Evolutionary conservation across 2,113 vertebrate species (phyloP), one percentile per base, ranked within the genome.

Genomic region (Dascyllus trimaculatus): DNA sequence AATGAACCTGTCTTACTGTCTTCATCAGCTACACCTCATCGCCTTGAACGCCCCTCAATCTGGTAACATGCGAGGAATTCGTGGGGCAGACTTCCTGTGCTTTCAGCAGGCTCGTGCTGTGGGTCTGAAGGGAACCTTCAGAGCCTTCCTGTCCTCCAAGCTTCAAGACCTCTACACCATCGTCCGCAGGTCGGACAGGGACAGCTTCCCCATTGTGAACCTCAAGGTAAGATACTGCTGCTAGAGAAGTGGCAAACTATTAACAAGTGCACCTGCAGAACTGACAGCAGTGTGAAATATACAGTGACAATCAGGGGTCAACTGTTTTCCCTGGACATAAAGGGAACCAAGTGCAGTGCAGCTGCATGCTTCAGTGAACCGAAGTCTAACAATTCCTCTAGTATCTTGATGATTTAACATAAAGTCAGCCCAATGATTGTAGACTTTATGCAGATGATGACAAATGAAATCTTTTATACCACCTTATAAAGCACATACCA

Each of bases 81-180:
- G 98, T 0, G 98, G 98, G 0, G 97, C 96, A 0, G 98, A 99
- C 75, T 98, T 98, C 95, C 95, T 97, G 93, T 99, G 98, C 89
- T 99, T 99, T 93, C 97, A 99, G 92, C 98, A 99, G 90, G 98
- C 98, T 1, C 95, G 97, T 0, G 96, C 96, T 0, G 91, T 95
- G 0, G 97, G 98, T 6, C 92, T 99, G 76, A 89, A 94, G 0
- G 98, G 98, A 40, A 99, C 98, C 10, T 99, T 97, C 95, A 95
- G 97, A 0, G 98, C 97, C n/a, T 99, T 99, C 95, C 93, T 99
- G 63, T 99, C 98, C 67, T 99, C 98, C 0, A 95, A 96, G 71
- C 94, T 99, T 4, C 98, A 99, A 85, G 98, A 99, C 82, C 96
- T 99, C 35, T 96, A 97, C 92, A 99, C 97, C 88, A 97, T 99